A percentile compares a stretch with the other conserved stretches of the same genome.
Evolutionary conservation across 2,888 invertebrate species (phyloP).

Genomic region (Nineta flava): DNA sequence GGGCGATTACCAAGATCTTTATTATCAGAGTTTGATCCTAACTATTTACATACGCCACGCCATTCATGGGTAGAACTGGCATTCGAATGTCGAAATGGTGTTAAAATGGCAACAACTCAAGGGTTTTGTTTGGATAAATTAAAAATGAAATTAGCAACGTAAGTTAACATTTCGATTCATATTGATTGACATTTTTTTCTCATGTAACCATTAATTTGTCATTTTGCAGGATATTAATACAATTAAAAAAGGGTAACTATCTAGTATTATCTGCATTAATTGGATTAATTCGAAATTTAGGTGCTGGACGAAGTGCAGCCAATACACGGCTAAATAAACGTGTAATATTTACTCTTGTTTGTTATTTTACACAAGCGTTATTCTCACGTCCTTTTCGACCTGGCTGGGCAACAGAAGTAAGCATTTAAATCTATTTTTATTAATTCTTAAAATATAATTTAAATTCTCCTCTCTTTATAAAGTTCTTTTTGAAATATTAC

Average conservation of each 20-base stretch:
- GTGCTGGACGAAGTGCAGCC: neutral
- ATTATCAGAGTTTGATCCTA: neutral
- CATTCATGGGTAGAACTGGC: neutral
- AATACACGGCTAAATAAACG: constrained; percentile 1
- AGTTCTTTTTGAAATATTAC: neutral
- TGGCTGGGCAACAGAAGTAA: neutral
- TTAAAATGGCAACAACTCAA: constrained; percentile 1
- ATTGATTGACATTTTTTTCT: neutral
- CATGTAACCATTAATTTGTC: neutral
- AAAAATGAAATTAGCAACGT: constrained; percentile 3
- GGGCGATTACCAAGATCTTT: constrained; percentile 1
- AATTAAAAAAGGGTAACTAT: neutral
- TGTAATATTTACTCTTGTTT: neutral
- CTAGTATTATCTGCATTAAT: constrained; percentile 1
- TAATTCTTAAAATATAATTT: neutral
- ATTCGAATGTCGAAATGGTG: neutral
- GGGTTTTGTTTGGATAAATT: neutral
- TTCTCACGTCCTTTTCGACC: constrained; percentile 1
- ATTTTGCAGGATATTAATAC: neutral
- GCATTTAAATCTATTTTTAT: neutral
- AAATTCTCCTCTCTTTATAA: neutral
- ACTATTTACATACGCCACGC: neutral
- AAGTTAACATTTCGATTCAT: neutral
- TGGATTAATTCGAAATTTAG: constrained; percentile 2
- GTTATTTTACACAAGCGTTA: constrained; percentile 3